Evolutionary conservation across 2,797 vertebrate species (phyloP).

Genomic region (Ptychadena robeensis): DNA sequence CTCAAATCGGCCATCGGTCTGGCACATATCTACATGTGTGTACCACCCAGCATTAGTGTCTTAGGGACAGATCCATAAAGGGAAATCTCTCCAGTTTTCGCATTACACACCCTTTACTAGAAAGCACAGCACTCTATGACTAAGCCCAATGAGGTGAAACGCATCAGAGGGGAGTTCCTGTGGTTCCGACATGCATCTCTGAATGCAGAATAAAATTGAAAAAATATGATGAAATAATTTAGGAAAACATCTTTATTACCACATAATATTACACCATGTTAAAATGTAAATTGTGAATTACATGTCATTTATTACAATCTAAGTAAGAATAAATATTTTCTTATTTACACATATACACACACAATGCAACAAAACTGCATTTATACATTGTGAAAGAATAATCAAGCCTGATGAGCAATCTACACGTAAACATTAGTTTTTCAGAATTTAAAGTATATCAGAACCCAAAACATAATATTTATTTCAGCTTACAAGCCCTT

Average conservation of each 20-base stretch:
- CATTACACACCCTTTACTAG: no score
- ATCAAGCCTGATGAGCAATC: background rate
- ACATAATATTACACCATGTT: constrained; percentile 44
- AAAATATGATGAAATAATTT: background rate
- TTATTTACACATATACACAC: constrained; percentile 58
- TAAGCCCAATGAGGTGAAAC: no score
- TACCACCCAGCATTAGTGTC: no score
- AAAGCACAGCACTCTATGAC: no score
- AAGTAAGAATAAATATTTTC: constrained; percentile 59
- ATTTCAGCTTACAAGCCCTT: background rate
- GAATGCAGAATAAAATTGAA: no score
- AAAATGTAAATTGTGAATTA: constrained; percentile 41
- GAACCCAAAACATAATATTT: background rate
- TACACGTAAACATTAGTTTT: background rate
- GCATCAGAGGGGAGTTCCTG: no score
- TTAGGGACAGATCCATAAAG: no score
- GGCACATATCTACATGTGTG: no score
- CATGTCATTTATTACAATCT: constrained; percentile 44
- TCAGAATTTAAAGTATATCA: background rate
- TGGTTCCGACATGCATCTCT: no score
- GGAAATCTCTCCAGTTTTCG: no score
- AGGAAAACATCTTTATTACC: constrained; percentile 55
- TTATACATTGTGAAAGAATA: background rate
- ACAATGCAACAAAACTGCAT: constrained; percentile 33
- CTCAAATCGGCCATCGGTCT: no score